Evolutionary conservation across 92 coral and sea anemone genomes (phyloP), one percentile per base, ranked within the genome.

Genomic region (Paragorgia papillata): DNA sequence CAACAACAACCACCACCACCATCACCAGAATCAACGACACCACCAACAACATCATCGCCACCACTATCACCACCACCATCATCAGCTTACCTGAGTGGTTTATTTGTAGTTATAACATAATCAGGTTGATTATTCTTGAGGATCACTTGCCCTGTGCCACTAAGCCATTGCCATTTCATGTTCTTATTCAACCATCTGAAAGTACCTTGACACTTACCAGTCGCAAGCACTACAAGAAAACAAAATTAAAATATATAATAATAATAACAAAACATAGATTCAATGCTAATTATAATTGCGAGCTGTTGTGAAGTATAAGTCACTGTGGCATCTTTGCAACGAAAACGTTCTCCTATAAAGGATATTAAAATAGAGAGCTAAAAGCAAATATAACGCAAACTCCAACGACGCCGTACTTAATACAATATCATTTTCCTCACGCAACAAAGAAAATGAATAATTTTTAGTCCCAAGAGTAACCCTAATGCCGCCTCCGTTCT

Each of bases 141-240:
- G 17, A 95, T 96, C 55, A 95, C 99, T 62, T 95, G 99, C 17
- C 97, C 99, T 10, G 90, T 84, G 10, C 99, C 99, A 19, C 91
- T 95, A 25, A 95, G 62, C 99, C 99, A 95, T 63, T 95, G 99
- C 99, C 99, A 95, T 49, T 95, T 95, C 48, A 88, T 67, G 80
- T 95, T 89, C 69, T 95, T 95, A 69, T 95, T 95, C 33, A 95
- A 82, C 91, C 92, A 83, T 3, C 99, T 89, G 68, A 95, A 95
- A 0, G 91, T 89, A 20, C 99, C 99, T 56, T 95, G 92, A 29
- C 99, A 95, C 83, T 95, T 95, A n/a, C 95, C 99, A 19, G 96
- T 78, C 55, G 89, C 66, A 87, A 95, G 88, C 71, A 95, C 99
- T 95, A 18, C 5, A 18, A 33, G 54, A 31, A 22, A 50, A 51